phyloP scores from a whole-genome alignment of 2,113 vertebrate genomes.

The Channa maculata region DNA sequence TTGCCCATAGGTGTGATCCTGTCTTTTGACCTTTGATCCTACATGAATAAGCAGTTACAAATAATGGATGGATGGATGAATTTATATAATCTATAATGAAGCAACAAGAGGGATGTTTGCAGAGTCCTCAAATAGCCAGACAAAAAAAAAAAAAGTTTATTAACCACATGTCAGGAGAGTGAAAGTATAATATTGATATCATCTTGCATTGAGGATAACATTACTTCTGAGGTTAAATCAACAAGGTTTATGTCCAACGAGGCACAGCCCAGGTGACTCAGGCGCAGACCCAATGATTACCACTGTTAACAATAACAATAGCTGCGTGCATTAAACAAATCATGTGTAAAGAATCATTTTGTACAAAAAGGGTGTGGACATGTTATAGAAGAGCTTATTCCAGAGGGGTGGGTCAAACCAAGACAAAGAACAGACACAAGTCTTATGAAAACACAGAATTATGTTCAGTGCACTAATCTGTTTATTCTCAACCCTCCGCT shows the following conservation, averaged over 20 bases:
- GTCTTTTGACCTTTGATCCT: too few species aligned
- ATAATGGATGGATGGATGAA: too few species aligned
- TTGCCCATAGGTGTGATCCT: too few species aligned
- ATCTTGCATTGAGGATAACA: too few species aligned
- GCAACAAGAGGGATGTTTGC: too few species aligned
- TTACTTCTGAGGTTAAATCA: background rate
- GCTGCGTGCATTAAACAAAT: background rate
- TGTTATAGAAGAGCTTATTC: slow-evolving; percentile 15
- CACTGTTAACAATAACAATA: too few species aligned
- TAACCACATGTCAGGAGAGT: too few species aligned
- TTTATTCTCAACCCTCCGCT: slow-evolving; percentile 24
- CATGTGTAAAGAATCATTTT: background rate
- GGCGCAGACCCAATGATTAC: background rate
- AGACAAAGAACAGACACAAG: slow-evolving; percentile 38
- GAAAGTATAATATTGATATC: too few species aligned
- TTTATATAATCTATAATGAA: too few species aligned
- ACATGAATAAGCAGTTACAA: too few species aligned
- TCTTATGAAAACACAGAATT: slow-evolving; percentile 35
- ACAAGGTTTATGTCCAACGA: background rate
- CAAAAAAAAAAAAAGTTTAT: too few species aligned
- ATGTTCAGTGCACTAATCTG: slow-evolving; percentile 29
- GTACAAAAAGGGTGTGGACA: background rate
- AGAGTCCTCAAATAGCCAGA: too few species aligned
- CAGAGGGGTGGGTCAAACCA: slow-evolving; percentile 4
- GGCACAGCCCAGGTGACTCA: slow-evolving; percentile 3